Evolutionary conservation across 2,113 vertebrate genomes (phyloP).

Genomic region (Motacilla tschutschensis): DNA sequence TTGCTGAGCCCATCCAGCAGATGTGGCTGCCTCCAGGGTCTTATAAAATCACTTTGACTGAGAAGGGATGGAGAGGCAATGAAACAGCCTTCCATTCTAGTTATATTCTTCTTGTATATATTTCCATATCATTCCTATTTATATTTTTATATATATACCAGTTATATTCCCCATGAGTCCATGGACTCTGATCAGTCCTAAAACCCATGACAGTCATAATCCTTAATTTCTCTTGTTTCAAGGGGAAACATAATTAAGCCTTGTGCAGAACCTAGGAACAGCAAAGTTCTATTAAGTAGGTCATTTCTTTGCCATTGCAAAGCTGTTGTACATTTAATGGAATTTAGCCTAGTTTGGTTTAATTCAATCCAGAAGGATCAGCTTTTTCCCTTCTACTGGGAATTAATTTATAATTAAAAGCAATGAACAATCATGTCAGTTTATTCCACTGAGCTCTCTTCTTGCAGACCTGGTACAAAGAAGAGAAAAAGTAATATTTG

Average conservation of each 20-base stretch:
- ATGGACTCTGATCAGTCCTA: slow-evolving; percentile 12
- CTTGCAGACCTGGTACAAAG: background rate
- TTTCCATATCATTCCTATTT: background rate
- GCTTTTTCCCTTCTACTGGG: slow-evolving; percentile 15
- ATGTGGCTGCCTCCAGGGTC: background rate
- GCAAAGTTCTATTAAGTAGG: slow-evolving; percentile 47
- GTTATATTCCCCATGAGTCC: background rate
- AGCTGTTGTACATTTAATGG: slow-evolving; percentile 40
- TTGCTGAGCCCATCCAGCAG: background rate
- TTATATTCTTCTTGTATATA: background rate
- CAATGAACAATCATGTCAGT: background rate
- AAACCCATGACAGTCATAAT: slow-evolving; percentile 1
- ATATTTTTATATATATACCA: background rate
- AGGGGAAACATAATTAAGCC: slow-evolving; percentile 52
- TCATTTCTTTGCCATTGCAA: slow-evolving; percentile 40
- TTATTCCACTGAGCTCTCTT: slow-evolving; percentile 13
- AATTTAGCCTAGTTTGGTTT: slow-evolving; percentile 47
- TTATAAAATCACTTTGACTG: background rate
- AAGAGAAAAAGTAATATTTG: background rate
- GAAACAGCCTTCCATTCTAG: background rate
- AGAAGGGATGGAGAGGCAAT: background rate
- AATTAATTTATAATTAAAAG: slow-evolving; percentile 61
- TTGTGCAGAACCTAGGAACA: slow-evolving; percentile 23
- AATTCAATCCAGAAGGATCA: slow-evolving; percentile 47
- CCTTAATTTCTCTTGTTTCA: slow-evolving; percentile 44